Base-by-base conservation (phyloP, 2,888 invertebrate species). In the Ctenicera cuprea region DNA sequence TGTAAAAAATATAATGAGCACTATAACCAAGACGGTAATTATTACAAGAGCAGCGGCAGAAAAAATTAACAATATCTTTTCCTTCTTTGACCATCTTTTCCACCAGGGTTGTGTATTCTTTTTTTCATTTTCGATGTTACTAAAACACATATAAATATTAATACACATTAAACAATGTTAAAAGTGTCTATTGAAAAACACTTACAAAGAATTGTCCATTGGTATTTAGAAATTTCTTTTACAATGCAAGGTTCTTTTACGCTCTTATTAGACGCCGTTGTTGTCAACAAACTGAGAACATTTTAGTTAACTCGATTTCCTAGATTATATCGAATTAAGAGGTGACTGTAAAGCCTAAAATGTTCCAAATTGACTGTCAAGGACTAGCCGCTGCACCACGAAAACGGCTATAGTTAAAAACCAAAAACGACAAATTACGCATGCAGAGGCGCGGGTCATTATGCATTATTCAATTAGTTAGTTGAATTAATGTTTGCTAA, bases 1-100 rank as follows among this genome's bases (percentile, higher is more conserved):
- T 79, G 80, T 74, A 71, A 80, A 77, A 63, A 80, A 75, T 59
- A 80, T 67, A 59, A 78, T 71, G 54, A 80, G 71, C 72, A 77
- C 74, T 69, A 80, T 76, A 37, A 78, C 75, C 64, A 76, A 63
- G 45, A 76, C 63, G 59, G 78, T 67, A 67, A 79, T 77, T 20
- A 78, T 45, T 33, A 75, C 38, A 18, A 77, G 59, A 12, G 78
- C 78, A 54, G 79, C 48, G 30, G 76, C 68, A 33, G 78, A 73
- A 59, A 77, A 67, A 52, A 77, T 59, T 50, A 74, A 41, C 63
- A 78, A 74, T 33, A 76, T 79, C 50, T 76, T 77, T 72, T 79
- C 80, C 78, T 80, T 77, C 65, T 64, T 69, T 37, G 77, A 77
- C 45, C 77, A 61, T 37, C 66, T 65, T 65, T 72, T 73, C 78